phyloP scores from a whole-genome alignment of 2,113 vertebrate genomes.

The pig (Sus scrofa) region T2T-Sscrofa CM000828.6:32525001-32525500 shows the following conservation, averaged over 20 bases:
- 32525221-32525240: background rate
- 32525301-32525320: background rate
- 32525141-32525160: conserved; percentile 3
- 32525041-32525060: background rate
- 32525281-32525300: background rate
- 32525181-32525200: background rate
- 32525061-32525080: background rate
- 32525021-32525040: background rate
- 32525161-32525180: background rate
- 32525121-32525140: background rate
- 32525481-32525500: background rate
- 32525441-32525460: background rate
- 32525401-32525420: background rate
- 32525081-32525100: background rate
- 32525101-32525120: conserved; percentile 9
- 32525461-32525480: background rate
- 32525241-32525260: background rate
- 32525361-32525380: background rate
- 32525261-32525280: background rate
- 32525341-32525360: background rate
- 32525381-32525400: background rate
- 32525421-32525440: background rate
- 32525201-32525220: background rate
- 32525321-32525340: background rate
- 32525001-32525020: background rate